These are phyloP conservation scores for Drosophila anceps DNA, from an alignment of 2,888 invertebrate species.

Conservation along the genomic window DNA sequence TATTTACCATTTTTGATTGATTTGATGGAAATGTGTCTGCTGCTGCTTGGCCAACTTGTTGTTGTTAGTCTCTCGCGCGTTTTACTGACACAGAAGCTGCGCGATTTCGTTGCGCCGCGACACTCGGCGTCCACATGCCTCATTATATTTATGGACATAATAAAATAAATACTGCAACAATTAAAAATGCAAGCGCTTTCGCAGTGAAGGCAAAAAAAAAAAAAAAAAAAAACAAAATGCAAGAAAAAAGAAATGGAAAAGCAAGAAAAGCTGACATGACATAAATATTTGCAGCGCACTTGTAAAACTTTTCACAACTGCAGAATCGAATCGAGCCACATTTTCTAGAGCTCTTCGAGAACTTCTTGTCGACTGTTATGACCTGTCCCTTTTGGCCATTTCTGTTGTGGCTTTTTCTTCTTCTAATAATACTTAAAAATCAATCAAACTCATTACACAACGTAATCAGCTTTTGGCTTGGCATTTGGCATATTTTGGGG, in stretches of 20 bases:
- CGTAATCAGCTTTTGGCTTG: constrained; percentile 54
- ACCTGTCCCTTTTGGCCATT: constrained; percentile 23
- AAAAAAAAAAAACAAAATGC: constrained; percentile 15
- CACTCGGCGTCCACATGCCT: constrained; percentile 63
- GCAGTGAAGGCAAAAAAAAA: constrained; percentile 30
- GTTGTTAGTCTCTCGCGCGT: constrained; percentile 48
- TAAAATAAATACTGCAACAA: constrained; percentile 82
- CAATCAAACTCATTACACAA: constrained; percentile 73
- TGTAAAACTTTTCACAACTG: constrained; percentile 30
- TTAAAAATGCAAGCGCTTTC: constrained; percentile 80
- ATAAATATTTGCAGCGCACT: constrained; percentile 75
- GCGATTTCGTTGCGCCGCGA: constrained; percentile 41
- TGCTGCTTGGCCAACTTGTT: constrained; percentile 48
- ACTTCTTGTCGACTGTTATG: not conserved
- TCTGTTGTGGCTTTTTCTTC: not conserved
- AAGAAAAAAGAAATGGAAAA: constrained; percentile 24
- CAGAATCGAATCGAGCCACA: not conserved
- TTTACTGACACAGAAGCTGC: constrained; percentile 59
- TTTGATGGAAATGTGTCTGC: constrained; percentile 82
- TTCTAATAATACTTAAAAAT: constrained; percentile 48
- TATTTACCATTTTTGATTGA: constrained; percentile 83
- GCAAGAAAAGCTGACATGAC: constrained; percentile 65
- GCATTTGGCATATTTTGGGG: constrained; percentile 41
- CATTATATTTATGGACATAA: constrained; percentile 83
- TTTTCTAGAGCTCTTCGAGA: not conserved